A percentile compares a stretch with the other conserved stretches of the same genome.
Evolutionary conservation across 2,113 vertebrate species (phyloP).

Genomic region (Vicugna pacos): DNA sequence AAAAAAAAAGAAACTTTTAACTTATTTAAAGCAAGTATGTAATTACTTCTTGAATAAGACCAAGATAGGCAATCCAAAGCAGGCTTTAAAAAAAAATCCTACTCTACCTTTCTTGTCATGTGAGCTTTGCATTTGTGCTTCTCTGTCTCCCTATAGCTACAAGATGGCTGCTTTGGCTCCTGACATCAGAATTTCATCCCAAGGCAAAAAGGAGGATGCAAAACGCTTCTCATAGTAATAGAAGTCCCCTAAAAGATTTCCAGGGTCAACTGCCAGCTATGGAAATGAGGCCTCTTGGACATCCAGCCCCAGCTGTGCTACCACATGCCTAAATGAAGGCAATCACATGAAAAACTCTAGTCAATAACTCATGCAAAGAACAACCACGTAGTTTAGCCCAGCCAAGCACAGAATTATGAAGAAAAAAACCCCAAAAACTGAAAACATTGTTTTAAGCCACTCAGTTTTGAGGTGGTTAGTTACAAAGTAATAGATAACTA

Average conservation of each 20-base stretch:
- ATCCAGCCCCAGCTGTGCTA: neutral
- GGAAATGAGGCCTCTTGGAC: neutral
- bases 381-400: neutral
- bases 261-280: neutral
- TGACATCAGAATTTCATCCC: neutral
- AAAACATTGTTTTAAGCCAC: neutral
- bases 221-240: neutral
- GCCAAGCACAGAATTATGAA: neutral
- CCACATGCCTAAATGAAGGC: neutral
- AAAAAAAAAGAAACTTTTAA: neutral
- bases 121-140: neutral
- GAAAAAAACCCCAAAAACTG: fast-evolving
- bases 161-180: neutral
- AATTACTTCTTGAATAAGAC: neutral
- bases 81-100: neutral
- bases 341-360: neutral
- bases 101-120: neutral
- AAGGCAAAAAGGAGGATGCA: neutral
- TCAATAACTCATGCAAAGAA: neutral
- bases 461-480: neutral
- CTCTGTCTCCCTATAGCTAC: neutral
- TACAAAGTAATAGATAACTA: neutral
- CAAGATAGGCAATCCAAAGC: neutral
- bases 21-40: neutral
- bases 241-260: neutral